Conservation (phyloP, 2,888 invertebrate genomes). For the Dorcus hopei region DNA sequence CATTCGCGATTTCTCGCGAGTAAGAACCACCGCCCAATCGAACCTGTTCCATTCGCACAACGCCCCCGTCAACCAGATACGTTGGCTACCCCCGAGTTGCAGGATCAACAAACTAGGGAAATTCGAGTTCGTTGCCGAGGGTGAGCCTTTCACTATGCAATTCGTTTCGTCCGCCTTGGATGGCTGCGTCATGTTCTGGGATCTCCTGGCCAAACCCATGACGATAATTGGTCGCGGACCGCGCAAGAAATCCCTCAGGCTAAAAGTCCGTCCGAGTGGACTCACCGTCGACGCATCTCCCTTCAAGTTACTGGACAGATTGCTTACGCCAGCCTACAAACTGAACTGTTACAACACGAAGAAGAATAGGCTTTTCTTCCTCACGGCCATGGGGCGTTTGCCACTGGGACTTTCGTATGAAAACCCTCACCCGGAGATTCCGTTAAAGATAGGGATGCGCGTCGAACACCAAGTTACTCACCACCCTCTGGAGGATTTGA, state of each 20-base stretch:
- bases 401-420: constrained; percentile 38
- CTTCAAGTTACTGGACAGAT: constrained; percentile 58
- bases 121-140: constrained; percentile 47
- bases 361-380: constrained; percentile 25
- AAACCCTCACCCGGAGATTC: constrained; percentile 28
- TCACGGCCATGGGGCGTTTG: background rate
- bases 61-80: constrained; percentile 61
- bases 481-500: constrained; percentile 9
- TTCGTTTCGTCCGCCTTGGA: constrained; percentile 66
- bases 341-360: constrained; percentile 47
- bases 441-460: constrained; percentile 20
- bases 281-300: constrained; percentile 60
- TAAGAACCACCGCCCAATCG: constrained; percentile 61
- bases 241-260: constrained; percentile 40
- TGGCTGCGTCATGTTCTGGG: constrained; percentile 69
- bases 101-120: constrained; percentile 59
- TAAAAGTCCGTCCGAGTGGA: constrained; percentile 56
- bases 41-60: constrained; percentile 61
- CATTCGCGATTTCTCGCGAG: constrained; percentile 55
- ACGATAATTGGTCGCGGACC: constrained; percentile 2
- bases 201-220: constrained; percentile 54
- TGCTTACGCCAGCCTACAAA: constrained; percentile 63
- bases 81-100: constrained; percentile 66
- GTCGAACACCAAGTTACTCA: constrained; percentile 16
- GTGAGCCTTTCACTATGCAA: constrained; percentile 53